Conservation (phyloP, 2,888 invertebrate genomes). For the Malthinus seriepunctatus region DNA sequence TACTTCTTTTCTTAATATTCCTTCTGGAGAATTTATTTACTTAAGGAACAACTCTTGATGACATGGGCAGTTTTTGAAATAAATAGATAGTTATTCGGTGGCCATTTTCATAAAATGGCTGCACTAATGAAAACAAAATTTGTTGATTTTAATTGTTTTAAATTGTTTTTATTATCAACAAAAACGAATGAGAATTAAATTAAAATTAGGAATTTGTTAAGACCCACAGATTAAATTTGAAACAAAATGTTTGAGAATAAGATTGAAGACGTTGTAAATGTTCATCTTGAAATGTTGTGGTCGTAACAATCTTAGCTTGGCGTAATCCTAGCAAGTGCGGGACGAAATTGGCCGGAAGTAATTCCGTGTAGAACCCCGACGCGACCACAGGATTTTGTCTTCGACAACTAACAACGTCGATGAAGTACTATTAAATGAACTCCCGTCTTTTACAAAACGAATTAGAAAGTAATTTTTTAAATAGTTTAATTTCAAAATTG, state of each 20-base stretch:
- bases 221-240: background rate
- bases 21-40: no score
- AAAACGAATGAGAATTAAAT: no score
- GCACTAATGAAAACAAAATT: no score
- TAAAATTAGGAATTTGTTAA: background rate
- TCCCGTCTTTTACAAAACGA: background rate
- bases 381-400: conserved; percentile 33
- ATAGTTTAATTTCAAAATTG: background rate
- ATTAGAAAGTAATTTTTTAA: background rate
- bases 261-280: conserved; percentile 26
- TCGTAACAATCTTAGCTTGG: conserved; percentile 34
- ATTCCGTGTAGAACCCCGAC: conserved; percentile 32
- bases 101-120: no score
- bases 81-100: no score
- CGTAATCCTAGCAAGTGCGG: conserved; percentile 35
- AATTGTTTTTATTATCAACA: no score
- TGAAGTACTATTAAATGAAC: conserved; percentile 11
- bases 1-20: background rate
- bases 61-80: no score
- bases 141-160: no score
- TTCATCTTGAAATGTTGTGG: conserved; percentile 30
- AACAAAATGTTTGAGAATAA: conserved; percentile 10
- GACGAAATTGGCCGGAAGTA: conserved; percentile 39
- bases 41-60: no score
- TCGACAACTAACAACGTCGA: conserved; percentile 21